Evolutionary conservation across 2,888 invertebrate species (phyloP), one percentile per base, ranked within the genome.

Genomic region (Mesorhabditis sp.): DNA sequence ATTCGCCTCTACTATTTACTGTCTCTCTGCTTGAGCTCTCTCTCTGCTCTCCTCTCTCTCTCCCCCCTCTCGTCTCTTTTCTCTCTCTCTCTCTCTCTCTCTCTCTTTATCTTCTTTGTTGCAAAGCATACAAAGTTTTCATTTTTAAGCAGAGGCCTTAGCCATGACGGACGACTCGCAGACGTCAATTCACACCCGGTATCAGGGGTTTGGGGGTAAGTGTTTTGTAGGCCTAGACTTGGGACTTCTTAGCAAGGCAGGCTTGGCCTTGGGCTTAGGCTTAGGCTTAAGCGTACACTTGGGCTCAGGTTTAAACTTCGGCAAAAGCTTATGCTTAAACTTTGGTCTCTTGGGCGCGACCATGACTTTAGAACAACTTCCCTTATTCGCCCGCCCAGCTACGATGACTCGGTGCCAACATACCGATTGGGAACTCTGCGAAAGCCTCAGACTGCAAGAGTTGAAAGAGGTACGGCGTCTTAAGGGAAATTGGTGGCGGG

Each of bases 361-460:
- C 58, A 1, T n/a, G n/a, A 13, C n/a, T 50, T 50, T 50, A 50
- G 58, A 50, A 13, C 7, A 50, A 10, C 7, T 50, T 72, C 67
- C 74, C 72, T 42, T 13, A 66, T 78, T 78, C 64, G 65, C 74
- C 42, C 66, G 73, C 45, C 75, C 75, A 41, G 70, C 73, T 67
- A 74, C 76, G 4, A 73, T 72, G 13, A 67, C 75, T 5, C 67
- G 81, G n/a, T 84, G 82, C 65, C 78, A 79, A 44, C 83, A 84
- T 73, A 79, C 81, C 0, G 87, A 87, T 68, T 86, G 86, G 80
- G 86, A 86, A 68, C 82, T 85, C 62, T 83, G 86, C 69, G 86
- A 91, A 89, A 90, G 90, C 65, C 87, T 91, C 71, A 88, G 90
- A 10, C 89, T 90, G 82, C 88, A 93, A 66, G 96, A 97, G 86